Evolutionary conservation across 2,888 invertebrate species (phyloP), one percentile per base, ranked within the genome.

Genomic region (Meganola albula): DNA sequence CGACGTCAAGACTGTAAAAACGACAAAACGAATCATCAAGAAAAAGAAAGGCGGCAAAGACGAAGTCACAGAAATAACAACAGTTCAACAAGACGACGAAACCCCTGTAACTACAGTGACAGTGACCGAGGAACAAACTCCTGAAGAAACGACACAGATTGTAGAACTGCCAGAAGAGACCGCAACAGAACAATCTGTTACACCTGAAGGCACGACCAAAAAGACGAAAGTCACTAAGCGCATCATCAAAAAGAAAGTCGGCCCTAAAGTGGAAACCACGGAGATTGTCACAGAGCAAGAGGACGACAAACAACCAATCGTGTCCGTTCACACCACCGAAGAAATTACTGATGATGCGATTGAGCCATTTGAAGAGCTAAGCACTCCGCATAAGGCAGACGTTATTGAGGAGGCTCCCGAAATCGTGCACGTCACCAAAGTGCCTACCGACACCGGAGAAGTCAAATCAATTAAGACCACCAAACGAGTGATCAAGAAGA

Each of bases 81-180:
- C 50, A 0, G 69, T 28, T 49, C 67, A 31, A 74, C 37, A 40
- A 21, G 53, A 53, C 4, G 45, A 44, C 1, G 44, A 53, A 10
- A 24, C 28, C 2, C 36, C 36, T 2, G 12, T 31, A 10, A 31
- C 31, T 1, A 36, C 27, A 1, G 28, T 34, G 1, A 24, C 27
- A 1, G 31, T 36, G 0, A 28, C 24, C 1, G 31, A 36, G n/a
- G 31, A 28, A 10, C 2, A n/a, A 2, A 5, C 3, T 7, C 29
- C 25, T 2, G 16, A 34, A 16, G 29, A 25, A 1, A 6, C 3
- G 1, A 5, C 24, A 8, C 24, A 26, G 1, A 32, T 22, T 7
- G 11, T 39, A 16, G 58, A 55, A 11, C 61, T 76, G 2, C 71
- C 78, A 1, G 74, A 80, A 46, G 60, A 70, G 59, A 46, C 53